phyloP scores from a whole-genome alignment of 1,140 invertebrate genomes.

The Plectus sambesii region DNA sequence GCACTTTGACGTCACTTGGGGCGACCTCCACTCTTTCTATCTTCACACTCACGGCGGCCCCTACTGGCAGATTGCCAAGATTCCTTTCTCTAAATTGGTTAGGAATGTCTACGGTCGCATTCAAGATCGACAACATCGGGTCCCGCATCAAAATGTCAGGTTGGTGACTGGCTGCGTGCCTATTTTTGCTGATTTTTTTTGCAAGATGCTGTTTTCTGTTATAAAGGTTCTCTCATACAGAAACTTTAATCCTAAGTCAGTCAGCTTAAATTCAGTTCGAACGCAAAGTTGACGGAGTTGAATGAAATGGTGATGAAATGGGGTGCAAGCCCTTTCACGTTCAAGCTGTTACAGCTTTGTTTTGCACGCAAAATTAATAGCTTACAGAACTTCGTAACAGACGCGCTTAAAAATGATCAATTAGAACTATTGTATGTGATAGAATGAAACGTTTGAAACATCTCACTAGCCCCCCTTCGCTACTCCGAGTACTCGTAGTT shows the following conservation, averaged over 20 bases:
- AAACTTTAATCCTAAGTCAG: too few species aligned
- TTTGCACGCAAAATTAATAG: too few species aligned
- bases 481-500: not conserved
- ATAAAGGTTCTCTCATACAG: too few species aligned
- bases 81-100: constrained; percentile 43
- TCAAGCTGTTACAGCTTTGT: too few species aligned
- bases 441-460: too few species aligned
- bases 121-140: constrained; percentile 29
- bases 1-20: constrained; percentile 44
- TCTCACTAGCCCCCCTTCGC: constrained; percentile 2
- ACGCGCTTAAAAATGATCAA: constrained; percentile 1
- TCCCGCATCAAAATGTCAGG: constrained; percentile 28
- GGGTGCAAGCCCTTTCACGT: too few species aligned
- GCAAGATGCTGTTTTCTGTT: too few species aligned
- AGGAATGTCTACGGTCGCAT: constrained; percentile 36
- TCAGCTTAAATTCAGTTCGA: too few species aligned
- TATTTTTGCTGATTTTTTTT: too few species aligned
- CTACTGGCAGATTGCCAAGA: constrained; percentile 43
- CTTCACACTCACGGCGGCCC: constrained; percentile 44
- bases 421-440: constrained; percentile 5
- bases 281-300: too few species aligned
- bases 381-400: constrained; percentile 3
- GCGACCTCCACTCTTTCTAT: constrained; percentile 35
- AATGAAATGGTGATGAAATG: too few species aligned
- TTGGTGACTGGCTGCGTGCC: too few species aligned